Evolutionary conservation across 2,888 invertebrate species (phyloP).

Genomic region (Diadegma fenestrale): DNA sequence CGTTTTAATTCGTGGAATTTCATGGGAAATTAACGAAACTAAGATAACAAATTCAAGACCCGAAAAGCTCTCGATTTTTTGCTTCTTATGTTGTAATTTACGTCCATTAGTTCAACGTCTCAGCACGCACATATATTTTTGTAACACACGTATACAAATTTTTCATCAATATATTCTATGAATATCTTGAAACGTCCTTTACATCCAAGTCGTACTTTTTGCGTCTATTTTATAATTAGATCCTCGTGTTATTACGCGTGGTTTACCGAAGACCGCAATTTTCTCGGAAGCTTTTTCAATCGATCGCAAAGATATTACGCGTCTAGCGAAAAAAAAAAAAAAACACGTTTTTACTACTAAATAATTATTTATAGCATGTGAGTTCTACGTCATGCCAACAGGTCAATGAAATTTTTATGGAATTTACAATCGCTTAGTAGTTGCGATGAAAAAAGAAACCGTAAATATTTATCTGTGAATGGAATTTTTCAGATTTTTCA

Average conservation of each 20-base stretch:
- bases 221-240: slow-evolving; percentile 35
- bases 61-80: slow-evolving; percentile 19
- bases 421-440: neutral
- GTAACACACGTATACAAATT: slow-evolving; percentile 13
- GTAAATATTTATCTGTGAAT: neutral
- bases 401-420: slow-evolving; percentile 6
- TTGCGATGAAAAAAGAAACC: neutral
- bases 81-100: slow-evolving; percentile 1
- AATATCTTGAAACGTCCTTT: slow-evolving; percentile 15
- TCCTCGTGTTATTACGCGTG: slow-evolving; percentile 36
- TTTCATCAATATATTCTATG: slow-evolving; percentile 17
- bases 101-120: slow-evolving; percentile 37
- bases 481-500: neutral
- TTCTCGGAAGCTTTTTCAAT: slow-evolving; percentile 52
- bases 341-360: neutral
- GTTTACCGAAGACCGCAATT: slow-evolving; percentile 20
- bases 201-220: slow-evolving; percentile 27
- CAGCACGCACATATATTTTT: slow-evolving; percentile 35
- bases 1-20: slow-evolving; percentile 15
- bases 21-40: slow-evolving; percentile 45
- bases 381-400: neutral
- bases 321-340: slow-evolving; percentile 19
- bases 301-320: slow-evolving; percentile 27
- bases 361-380: slow-evolving; percentile 12
- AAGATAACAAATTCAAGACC: slow-evolving; percentile 54